These are phyloP conservation scores for Chamaea fasciata DNA, from an alignment of 2,113 vertebrate genomes.

Conservation along the genomic window DNA sequence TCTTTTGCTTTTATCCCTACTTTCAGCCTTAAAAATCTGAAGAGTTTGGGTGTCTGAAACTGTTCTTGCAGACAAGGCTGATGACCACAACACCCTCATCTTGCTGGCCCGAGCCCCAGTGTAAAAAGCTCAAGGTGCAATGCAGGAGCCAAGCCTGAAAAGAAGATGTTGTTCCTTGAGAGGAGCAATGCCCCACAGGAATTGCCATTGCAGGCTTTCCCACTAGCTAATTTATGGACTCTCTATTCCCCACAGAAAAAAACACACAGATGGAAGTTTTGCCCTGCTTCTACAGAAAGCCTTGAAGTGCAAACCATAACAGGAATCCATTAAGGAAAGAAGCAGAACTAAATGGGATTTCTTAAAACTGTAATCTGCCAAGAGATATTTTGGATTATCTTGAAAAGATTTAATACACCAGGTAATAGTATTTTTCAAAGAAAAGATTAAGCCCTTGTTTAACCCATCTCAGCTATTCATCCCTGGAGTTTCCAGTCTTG, in stretches of 20 bases:
- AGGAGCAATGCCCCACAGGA: neutral
- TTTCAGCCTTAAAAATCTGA: neutral
- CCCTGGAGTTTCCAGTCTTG: neutral
- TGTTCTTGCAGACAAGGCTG: neutral
- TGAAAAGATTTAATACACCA: neutral
- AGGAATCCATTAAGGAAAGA: neutral
- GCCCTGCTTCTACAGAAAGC: neutral
- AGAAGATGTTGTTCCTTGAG: neutral
- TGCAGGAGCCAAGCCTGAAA: neutral
- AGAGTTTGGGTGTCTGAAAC: neutral
- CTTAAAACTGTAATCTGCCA: neutral
- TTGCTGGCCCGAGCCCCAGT: accelerated
- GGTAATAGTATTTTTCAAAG: neutral
- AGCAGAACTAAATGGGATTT: neutral
- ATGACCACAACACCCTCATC: neutral
- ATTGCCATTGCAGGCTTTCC: neutral
- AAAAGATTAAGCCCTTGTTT: neutral
- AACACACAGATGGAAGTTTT: neutral
- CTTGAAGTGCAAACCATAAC: neutral
- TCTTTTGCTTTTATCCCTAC: neutral
- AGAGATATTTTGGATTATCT: neutral
- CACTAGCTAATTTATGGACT: neutral
- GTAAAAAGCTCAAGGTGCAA: neutral
- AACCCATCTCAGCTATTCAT: neutral
- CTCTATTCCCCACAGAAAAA: neutral